These are phyloP conservation scores for Atherix ibis DNA, from an alignment of 2,888 invertebrate genomes.

Conservation along the genomic window DNA sequence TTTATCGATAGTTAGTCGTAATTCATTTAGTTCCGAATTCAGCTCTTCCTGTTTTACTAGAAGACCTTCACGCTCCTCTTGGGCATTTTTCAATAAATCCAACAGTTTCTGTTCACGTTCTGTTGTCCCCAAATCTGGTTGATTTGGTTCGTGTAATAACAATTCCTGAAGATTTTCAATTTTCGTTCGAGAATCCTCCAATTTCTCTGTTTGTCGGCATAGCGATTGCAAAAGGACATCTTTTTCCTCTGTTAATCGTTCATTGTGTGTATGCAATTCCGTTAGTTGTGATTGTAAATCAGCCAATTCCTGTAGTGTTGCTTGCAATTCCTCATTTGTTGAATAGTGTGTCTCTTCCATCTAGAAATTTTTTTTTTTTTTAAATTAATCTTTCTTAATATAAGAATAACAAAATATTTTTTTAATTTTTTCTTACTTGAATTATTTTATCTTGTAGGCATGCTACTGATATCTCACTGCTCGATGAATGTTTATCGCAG, in stretches of 20 bases:
- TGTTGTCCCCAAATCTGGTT: slow-evolving; percentile 49
- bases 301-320: slow-evolving; percentile 81
- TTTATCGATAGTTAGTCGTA: slow-evolving; percentile 42
- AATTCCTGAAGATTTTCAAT: slow-evolving; percentile 74
- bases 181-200: slow-evolving; percentile 69
- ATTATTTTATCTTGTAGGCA: slow-evolving; percentile 85
- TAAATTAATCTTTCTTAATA: slow-evolving; percentile 1
- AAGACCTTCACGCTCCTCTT: slow-evolving; percentile 61
- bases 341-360: slow-evolving; percentile 42
- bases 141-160: slow-evolving; percentile 51
- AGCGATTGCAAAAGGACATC: slow-evolving; percentile 76
- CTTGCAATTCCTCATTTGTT: slow-evolving; percentile 83
- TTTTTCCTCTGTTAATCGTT: slow-evolving; percentile 75
- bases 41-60: slow-evolving; percentile 65
- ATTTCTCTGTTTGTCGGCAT: slow-evolving; percentile 79
- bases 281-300: slow-evolving; percentile 77
- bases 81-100: slow-evolving; percentile 67
- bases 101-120: slow-evolving; percentile 69
- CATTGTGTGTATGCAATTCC: slow-evolving; percentile 77
- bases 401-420: too few species aligned
- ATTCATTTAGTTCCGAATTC: slow-evolving; percentile 49
- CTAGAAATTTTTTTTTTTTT: slow-evolving; percentile 14
- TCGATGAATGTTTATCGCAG: slow-evolving; percentile 85
- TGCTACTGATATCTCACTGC: slow-evolving; percentile 82
- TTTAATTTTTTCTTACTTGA: slow-evolving; percentile 37